phyloP scores from a whole-genome alignment of 2,797 vertebrate species.

The Tamandua tetradactyla region DNA sequence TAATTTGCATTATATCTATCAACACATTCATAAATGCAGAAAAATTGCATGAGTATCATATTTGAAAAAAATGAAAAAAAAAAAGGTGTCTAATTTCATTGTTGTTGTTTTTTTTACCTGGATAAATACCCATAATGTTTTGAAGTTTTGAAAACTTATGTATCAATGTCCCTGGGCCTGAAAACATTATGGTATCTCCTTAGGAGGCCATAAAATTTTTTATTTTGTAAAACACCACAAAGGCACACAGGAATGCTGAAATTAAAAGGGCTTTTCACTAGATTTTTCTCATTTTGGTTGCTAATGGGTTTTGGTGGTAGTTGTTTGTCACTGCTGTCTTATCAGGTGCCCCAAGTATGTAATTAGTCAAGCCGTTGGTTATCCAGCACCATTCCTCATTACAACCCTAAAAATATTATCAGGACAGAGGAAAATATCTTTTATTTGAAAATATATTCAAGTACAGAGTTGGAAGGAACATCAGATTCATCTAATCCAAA shows the following conservation, averaged over 20 bases:
- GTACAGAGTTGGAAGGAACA: not conserved
- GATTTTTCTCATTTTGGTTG: not conserved
- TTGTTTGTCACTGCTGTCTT: not conserved
- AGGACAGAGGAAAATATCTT: not conserved
- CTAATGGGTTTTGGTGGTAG: not conserved
- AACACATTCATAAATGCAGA: not conserved
- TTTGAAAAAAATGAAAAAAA: not conserved
- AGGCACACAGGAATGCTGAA: not conserved
- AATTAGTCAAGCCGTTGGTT: fast-evolving
- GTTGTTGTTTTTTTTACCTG: not conserved
- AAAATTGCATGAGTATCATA: not conserved
- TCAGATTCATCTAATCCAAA: not conserved
- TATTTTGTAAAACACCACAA: not conserved
- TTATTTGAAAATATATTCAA: not conserved
- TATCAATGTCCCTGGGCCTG: not conserved
- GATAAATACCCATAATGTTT: not conserved
- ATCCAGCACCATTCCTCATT: not conserved
- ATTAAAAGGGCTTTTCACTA: not conserved
- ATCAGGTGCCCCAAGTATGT: fast-evolving
- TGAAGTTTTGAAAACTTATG: not conserved
- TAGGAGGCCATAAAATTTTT: not conserved
- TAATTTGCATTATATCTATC: not conserved
- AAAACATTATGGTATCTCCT: not conserved
- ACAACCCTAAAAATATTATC: not conserved
- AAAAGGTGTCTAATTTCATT: not conserved